phyloP scores from a whole-genome alignment of 2,888 invertebrate genomes.

The Clistopyga incitator region DNA sequence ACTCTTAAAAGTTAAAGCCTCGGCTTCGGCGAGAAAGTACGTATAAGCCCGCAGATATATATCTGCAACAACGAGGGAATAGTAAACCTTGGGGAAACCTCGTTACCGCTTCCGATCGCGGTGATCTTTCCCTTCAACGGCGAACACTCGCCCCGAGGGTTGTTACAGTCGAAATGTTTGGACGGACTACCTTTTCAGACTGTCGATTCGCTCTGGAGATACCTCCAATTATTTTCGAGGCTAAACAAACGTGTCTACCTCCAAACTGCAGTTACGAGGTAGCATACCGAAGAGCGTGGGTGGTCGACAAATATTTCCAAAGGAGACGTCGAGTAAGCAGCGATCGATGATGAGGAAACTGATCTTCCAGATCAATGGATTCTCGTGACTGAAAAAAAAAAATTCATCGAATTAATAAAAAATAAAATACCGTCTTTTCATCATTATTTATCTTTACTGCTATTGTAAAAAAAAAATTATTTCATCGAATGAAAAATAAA shows the following conservation, averaged over 20 bases:
- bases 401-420: too few relatives aligned
- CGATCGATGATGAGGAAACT: not conserved
- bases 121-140: slow-evolving; percentile 16
- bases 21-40: slow-evolving; percentile 20
- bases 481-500: too few relatives aligned
- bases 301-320: not conserved
- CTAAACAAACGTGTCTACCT: not conserved
- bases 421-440: not conserved
- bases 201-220: not conserved
- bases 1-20: slow-evolving; percentile 58
- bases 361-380: too few relatives aligned
- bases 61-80: slow-evolving; percentile 2
- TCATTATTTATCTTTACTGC: too few relatives aligned
- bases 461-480: too few relatives aligned
- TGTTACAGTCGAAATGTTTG: slow-evolving; percentile 19
- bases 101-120: slow-evolving; percentile 27
- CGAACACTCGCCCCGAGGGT: slow-evolving; percentile 8
- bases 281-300: not conserved
- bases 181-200: not conserved
- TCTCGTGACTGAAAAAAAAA: too few relatives aligned
- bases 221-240: slow-evolving; percentile 5
- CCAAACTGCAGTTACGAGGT: not conserved
- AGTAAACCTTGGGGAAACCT: not conserved
- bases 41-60: slow-evolving; percentile 15
- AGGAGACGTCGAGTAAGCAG: not conserved